Evolutionary conservation across 2,113 vertebrate genomes (phyloP), one percentile per base, ranked within the genome.

Genomic region (Camelus bactrianus): DNA sequence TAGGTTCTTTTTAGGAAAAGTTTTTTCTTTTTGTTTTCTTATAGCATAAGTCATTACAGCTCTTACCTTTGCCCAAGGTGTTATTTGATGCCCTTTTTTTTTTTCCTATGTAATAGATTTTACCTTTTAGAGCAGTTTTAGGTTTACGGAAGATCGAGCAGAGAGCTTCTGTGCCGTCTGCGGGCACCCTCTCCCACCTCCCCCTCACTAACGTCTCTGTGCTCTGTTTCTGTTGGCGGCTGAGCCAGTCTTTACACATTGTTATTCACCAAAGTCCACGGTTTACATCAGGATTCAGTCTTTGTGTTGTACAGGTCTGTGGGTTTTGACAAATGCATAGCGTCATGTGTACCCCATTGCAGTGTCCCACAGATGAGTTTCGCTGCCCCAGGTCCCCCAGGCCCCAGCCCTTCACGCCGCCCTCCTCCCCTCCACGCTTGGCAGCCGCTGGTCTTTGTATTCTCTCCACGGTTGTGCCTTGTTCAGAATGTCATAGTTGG

Each of bases 41-140:
- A 11, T 10, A n/a, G 13, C 12, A 52, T 10, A 2, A 50, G 75
- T 20, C 77, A 35, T 73, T 52, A 38, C 2, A 42, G 26, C 50
- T 60, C 69, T 52, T 73, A 16, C 64, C 73, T 62, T 56, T 56
- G 62, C 13, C 60, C n/a, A 30, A 35, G 32, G 28, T 58, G 20
- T 88, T 93, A 10, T 28, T 54, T 62, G 60, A 76, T 64, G 10
- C 11, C 60, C 58, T 54, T 60, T 32, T 32, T 30, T 30, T 3
- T 58, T 32, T 76, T 38, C 24, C 35, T 81, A 46, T 32, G 46
- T 50, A 12, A 30, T 50, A 64, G 35, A 32, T 60, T 54, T 48
- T 73, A 35, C 17, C 52, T 79, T 93, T 85, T 77, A 87, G 65
- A 54, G 19, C 46, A 90, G 30, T 72, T 19, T 85, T 32, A 67